These are phyloP conservation scores for Fragum sueziense DNA, from an alignment of 2,888 invertebrate genomes.

Conservation along the genomic window DNA sequence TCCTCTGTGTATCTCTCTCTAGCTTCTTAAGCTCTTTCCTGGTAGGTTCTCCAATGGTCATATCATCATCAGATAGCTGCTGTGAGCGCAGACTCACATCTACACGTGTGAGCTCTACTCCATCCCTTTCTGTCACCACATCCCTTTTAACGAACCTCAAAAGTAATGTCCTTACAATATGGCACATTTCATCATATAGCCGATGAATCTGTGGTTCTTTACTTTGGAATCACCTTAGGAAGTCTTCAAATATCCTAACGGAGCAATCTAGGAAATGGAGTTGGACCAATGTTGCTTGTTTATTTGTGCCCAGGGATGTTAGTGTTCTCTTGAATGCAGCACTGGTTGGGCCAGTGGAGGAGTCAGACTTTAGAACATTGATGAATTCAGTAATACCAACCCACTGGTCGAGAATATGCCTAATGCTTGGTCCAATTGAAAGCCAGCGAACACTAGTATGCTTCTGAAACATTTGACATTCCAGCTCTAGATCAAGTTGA, in stretches of 20 bases:
- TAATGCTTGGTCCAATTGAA: too few relatives aligned
- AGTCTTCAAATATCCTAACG: background rate
- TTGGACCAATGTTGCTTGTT: background rate
- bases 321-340: too few relatives aligned
- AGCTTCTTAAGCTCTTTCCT: background rate
- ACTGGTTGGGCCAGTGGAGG: too few relatives aligned
- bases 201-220: background rate
- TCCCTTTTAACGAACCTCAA: background rate
- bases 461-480: background rate
- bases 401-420: too few relatives aligned
- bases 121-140: background rate
- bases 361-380: too few relatives aligned
- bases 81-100: background rate
- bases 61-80: constrained; percentile 4
- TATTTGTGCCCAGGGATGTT: background rate
- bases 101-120: background rate
- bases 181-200: background rate
- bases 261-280: background rate
- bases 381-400: too few relatives aligned
- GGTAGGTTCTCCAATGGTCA: background rate
- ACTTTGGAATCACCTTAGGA: background rate
- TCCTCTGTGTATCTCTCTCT: background rate
- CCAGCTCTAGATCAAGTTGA: background rate
- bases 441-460: background rate
- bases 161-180: background rate